A percentile compares a stretch with the other conserved stretches of the same genome.
These are phyloP conservation scores for Polypedilum vanderplanki DNA, from an alignment of 1,140 invertebrate species.

Conservation along the genomic window DNA sequence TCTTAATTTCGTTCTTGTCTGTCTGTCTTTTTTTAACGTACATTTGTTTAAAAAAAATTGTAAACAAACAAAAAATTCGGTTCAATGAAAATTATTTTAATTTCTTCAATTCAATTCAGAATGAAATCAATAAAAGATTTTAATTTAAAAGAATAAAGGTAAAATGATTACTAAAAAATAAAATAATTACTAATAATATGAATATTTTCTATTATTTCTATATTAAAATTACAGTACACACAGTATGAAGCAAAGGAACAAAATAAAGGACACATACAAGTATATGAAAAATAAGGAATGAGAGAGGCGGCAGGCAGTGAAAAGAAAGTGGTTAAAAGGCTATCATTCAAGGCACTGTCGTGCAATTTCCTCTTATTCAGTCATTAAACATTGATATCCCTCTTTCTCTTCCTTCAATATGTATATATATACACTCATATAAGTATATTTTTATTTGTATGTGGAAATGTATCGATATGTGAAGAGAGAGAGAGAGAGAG, in stretches of 20 bases:
- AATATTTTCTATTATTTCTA: too few relatives aligned
- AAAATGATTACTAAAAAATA: too few relatives aligned
- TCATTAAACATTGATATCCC: conserved; percentile 28
- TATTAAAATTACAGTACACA: too few relatives aligned
- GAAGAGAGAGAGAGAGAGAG: neutral
- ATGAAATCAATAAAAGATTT: too few relatives aligned
- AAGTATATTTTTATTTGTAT: conserved; percentile 21
- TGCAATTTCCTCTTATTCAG: conserved; percentile 29
- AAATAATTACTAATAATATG: too few relatives aligned
- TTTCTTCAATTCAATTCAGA: too few relatives aligned
- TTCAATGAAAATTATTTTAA: too few relatives aligned
- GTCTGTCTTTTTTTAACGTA: too few relatives aligned
- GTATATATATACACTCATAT: neutral
- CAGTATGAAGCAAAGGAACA: neutral
- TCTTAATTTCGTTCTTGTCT: too few relatives aligned
- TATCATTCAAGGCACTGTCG: conserved; percentile 22
- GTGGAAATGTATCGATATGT: conserved; percentile 26
- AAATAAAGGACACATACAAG: neutral
- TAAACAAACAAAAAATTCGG: too few relatives aligned
- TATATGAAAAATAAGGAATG: neutral
- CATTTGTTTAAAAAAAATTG: too few relatives aligned
- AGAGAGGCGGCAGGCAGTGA: conserved; percentile 11
- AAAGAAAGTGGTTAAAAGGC: conserved; percentile 27
- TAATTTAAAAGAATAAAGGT: too few relatives aligned
- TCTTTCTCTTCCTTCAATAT: neutral